A percentile compares a stretch with the other conserved stretches of the same genome.
phyloP scores from a whole-genome alignment of 2,113 vertebrate species.

The Odontesthes bonariensis region DNA sequence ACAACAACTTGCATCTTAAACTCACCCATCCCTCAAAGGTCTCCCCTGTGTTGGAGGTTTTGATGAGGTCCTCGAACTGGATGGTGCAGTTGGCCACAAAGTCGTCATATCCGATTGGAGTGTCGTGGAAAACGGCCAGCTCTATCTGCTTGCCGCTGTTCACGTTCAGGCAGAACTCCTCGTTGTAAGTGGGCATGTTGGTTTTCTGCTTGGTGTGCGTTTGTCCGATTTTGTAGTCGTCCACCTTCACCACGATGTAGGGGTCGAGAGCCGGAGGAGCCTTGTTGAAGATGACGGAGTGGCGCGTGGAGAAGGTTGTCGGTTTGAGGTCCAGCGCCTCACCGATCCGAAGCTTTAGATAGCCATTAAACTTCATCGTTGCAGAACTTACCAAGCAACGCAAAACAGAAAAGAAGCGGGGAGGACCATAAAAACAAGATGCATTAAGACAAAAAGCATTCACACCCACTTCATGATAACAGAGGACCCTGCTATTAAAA shows the following conservation, averaged over 20 bases:
- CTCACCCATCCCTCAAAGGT: conserved; percentile 97
- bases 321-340: conserved; percentile 95
- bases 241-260: conserved; percentile 95
- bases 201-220: conserved; percentile 96
- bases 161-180: conserved; percentile 92
- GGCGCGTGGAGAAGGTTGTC: conserved; percentile 91
- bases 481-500: not conserved
- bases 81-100: conserved; percentile 97
- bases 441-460: not conserved
- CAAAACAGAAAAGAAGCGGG: not conserved
- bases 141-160: conserved; percentile 89
- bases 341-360: conserved; percentile 92
- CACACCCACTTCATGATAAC: conserved; percentile 6
- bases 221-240: conserved; percentile 92
- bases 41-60: conserved; percentile 85
- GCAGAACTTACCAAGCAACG: not conserved
- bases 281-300: conserved; percentile 92
- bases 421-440: not conserved
- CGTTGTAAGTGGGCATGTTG: conserved; percentile 95
- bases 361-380: conserved; percentile 95
- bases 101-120: conserved; percentile 97
- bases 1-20: conserved; percentile 30
- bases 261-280: conserved; percentile 87
- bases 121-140: conserved; percentile 94
- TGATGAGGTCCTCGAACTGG: conserved; percentile 90